phyloP scores from a whole-genome alignment of 1,140 invertebrate species.

The Hestina assimilis region DNA sequence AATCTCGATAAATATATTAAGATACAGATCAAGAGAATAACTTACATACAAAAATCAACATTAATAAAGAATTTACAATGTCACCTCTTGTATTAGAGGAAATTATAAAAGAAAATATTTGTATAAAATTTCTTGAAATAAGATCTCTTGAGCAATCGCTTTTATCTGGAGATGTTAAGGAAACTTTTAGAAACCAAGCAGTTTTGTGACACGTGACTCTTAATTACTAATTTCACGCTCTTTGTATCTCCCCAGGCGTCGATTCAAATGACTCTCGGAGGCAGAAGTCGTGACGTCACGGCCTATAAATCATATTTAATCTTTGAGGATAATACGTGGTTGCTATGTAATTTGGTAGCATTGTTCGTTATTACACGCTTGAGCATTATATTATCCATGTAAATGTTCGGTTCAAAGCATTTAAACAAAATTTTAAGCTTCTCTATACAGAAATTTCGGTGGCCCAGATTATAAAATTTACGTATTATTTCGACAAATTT shows the following conservation, averaged over 20 bases:
- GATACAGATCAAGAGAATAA: no score
- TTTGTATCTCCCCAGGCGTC: constrained; percentile 42
- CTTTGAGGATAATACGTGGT: constrained; percentile 33
- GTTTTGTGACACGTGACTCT: constrained; percentile 50
- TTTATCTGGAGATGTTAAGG: neutral
- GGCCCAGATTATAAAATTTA: constrained; percentile 11
- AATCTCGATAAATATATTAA: no score
- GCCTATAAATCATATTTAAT: constrained; percentile 63
- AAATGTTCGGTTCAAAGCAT: constrained; percentile 24
- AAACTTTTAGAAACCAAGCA: neutral
- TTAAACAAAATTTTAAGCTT: constrained; percentile 6
- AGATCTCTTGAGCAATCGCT: neutral
- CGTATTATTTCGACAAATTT: neutral
- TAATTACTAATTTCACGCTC: constrained; percentile 67
- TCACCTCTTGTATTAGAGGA: no score
- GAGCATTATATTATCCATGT: constrained; percentile 14
- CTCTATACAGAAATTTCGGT: neutral
- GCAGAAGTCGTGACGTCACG: constrained; percentile 43
- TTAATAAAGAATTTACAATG: no score
- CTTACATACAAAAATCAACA: no score
- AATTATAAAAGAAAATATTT: no score
- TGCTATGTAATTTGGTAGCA: constrained; percentile 35
- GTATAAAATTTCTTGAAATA: neutral
- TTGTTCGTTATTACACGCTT: constrained; percentile 30
- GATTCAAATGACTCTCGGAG: constrained; percentile 35